Evolutionary conservation across 2,888 invertebrate genomes (phyloP).

Genomic region (Pammene aurita): DNA sequence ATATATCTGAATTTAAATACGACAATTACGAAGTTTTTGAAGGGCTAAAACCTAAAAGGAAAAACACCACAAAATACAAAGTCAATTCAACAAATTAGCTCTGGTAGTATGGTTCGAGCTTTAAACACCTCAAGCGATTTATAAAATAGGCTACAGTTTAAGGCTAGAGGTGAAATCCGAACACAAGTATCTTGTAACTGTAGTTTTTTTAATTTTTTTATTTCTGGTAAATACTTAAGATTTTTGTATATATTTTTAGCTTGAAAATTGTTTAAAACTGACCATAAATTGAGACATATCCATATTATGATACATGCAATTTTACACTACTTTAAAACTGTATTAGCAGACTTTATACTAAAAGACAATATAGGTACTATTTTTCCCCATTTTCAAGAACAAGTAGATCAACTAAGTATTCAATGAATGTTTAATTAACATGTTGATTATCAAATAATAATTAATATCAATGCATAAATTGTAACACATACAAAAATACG

Average conservation of each 20-base stretch:
- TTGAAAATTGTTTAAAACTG: slow-evolving; percentile 20
- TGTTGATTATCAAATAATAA: too few relatives aligned
- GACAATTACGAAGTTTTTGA: neutral
- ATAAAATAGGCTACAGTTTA: neutral
- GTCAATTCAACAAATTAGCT: slow-evolving; percentile 9
- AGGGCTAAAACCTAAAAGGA: slow-evolving; percentile 26
- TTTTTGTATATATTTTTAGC: neutral
- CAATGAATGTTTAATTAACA: too few relatives aligned
- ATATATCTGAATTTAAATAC: too few relatives aligned
- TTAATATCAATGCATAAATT: too few relatives aligned
- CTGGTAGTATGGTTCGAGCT: slow-evolving; percentile 8
- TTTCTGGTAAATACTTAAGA: too few relatives aligned
- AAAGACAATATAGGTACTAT: neutral
- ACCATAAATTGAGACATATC: slow-evolving; percentile 26
- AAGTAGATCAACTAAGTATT: too few relatives aligned
- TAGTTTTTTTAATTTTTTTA: neutral
- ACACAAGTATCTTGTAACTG: neutral
- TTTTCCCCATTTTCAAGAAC: too few relatives aligned
- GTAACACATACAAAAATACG: too few relatives aligned
- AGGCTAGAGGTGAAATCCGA: neutral
- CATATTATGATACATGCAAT: slow-evolving; percentile 29
- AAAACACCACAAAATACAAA: slow-evolving; percentile 17
- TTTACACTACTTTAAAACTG: slow-evolving; percentile 14
- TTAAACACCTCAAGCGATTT: neutral
- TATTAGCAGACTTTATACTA: slow-evolving; percentile 31